Base-by-base conservation (phyloP, 2,797 vertebrate genomes). In the Harpagifer antarcticus region DNA sequence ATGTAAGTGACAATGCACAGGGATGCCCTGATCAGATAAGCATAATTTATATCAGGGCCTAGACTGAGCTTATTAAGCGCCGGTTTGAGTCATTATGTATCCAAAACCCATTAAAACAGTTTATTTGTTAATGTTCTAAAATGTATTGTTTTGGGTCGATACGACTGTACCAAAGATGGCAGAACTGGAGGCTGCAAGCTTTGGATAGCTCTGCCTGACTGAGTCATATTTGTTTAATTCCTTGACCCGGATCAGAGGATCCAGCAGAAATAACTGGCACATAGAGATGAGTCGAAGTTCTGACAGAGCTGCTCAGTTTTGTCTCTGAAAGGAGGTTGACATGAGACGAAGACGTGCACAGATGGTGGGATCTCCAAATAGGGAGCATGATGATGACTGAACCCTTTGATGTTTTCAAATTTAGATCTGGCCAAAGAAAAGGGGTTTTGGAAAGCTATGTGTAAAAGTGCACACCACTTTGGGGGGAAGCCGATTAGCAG, bases 211-310 rank as follows among this genome's bases (percentile, higher is more conserved):
- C 62, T 68, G 57, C 74, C 19, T 5, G 57, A 70, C 58, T 53
- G 59, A 80, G 50, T 62, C 42, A 68, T 72, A 16, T 56, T 77
- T 61, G 55, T 68, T 17, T 83, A 79, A 88, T 76, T 85, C 69
- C 58, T 57, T 75, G 79, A 87, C 84, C 78, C 2, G 14, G 83
- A 81, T 90, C 83, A 83, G 67, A 68, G 17, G 66, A 78, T 74
- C 77, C 76, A 66, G 54, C 4, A 1, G 75, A 79, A 71, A 72
- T 75, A 60, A 56, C 80, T 85, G 81, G 74, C 68, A 68, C 79
- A 86, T 72, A 82, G 65, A 76, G 80, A 64, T 4, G 4, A 88
- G 82, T 85, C 64, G 61, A 82, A 75, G 69, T 53, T 66, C 31
- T 40, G 37, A 53, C 44, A 52, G 53, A 17, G 11, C 12, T n/a